Conservation (phyloP, 2,888 invertebrate species). For the Cremastinae sp. region DNA sequence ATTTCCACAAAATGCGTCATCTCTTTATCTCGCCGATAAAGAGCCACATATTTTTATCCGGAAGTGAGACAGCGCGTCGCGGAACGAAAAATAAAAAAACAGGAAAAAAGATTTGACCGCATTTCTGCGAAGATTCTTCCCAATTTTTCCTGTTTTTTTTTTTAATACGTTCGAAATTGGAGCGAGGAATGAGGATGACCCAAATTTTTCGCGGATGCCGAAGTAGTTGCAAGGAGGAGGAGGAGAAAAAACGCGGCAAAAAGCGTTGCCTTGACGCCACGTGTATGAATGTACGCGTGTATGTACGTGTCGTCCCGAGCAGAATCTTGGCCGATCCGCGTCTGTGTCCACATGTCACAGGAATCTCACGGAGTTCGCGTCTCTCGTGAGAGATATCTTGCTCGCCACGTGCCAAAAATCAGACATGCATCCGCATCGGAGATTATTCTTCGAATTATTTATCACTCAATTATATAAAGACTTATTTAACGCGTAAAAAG, state of each 20-base stretch:
- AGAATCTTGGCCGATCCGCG: neutral
- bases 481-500: slow-evolving; percentile 11
- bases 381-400: slow-evolving; percentile 9
- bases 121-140: no score
- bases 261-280: no score
- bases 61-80: no score
- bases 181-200: neutral
- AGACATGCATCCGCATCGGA: slow-evolving; percentile 27
- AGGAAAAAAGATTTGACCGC: no score
- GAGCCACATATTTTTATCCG: no score
- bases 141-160: no score
- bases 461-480: slow-evolving; percentile 48
- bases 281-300: neutral
- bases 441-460: slow-evolving; percentile 44
- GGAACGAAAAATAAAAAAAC: neutral
- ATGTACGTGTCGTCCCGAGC: neutral
- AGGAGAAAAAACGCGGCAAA: no score
- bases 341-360: neutral
- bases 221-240: no score
- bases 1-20: no score
- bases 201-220: no score
- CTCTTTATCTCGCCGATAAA: no score
- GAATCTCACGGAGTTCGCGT: slow-evolving; percentile 15
- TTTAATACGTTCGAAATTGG: slow-evolving; percentile 57
- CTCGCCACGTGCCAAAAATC: slow-evolving; percentile 46